Conservation (phyloP, 2,797 vertebrate genomes). For the Rhabdophis nuchalis region DNA sequence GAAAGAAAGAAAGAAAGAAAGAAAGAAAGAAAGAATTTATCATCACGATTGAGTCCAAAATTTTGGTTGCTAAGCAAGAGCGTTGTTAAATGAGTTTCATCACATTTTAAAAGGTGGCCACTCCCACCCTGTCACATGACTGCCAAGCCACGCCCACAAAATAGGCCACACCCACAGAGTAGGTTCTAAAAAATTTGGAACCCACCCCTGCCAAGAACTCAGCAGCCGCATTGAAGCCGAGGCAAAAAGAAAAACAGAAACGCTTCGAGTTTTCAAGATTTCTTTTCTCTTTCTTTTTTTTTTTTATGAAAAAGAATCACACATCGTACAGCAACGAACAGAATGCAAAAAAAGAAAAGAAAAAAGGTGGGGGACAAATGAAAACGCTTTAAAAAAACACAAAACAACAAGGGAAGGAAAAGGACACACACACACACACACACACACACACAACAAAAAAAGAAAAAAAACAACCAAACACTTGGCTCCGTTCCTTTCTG, state of each 20-base stretch:
- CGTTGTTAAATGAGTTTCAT: no score
- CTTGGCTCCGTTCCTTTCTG: slow-evolving; percentile 76
- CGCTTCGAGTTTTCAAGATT: slow-evolving; percentile 36
- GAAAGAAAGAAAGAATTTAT: no score
- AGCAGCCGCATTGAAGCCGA: not conserved
- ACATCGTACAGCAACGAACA: slow-evolving; percentile 75
- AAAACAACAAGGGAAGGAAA: slow-evolving; percentile 45
- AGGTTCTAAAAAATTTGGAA: no score
- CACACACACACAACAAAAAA: slow-evolving; percentile 33
- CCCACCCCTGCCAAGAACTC: no score
- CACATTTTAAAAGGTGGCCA: no score
- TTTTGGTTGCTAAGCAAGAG: no score
- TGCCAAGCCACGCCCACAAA: no score
- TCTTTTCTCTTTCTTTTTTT: slow-evolving; percentile 41
- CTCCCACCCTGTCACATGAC: no score
- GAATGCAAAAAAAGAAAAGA: slow-evolving; percentile 72
- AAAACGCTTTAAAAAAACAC: slow-evolving; percentile 53
- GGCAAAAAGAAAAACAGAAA: slow-evolving; percentile 45
- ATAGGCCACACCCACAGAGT: no score
- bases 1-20: no score
- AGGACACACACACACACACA: slow-evolving; percentile 43
- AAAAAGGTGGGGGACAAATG: not conserved
- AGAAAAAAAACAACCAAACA: not conserved
- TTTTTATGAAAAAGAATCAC: slow-evolving; percentile 79
- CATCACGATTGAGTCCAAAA: no score